Evolutionary conservation across 2,797 vertebrate genomes (phyloP), one percentile per base, ranked within the genome.

Genomic region (Labroides dimidiatus): DNA sequence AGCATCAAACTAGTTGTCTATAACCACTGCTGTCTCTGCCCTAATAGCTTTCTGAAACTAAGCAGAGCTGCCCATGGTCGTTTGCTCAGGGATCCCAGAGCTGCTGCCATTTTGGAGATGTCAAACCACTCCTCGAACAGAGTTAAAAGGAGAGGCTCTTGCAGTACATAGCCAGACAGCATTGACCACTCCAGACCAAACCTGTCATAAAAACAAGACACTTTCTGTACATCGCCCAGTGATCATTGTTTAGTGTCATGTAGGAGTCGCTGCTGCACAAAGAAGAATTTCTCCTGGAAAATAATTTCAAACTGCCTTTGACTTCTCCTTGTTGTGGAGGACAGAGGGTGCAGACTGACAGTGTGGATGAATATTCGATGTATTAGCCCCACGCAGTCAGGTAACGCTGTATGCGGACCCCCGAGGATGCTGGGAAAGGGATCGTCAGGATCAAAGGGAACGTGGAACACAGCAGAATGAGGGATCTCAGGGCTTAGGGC

Each of bases 391-490:
- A 88, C 14, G 64, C 86, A 84, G 87, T 63, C 88, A 89, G 82
- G 88, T 90, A 91, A 80, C 44, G 73, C 59, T 71, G 69, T 75
- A 75, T 47, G 33, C 23, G 61, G 89, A 91, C 89, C 89, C 89
- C 85, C 61, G 66, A 85, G 87, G 88, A 87, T 82, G 82, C 84
- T 84, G 82, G 84, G 82, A 91, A 91, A 87, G 74, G 87, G 79
- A 92, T 90, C 75, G 82, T 83, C 75, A 87, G 84, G 93, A 94
- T 94, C 93, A 94, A 94, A 94, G 92, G 81, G 78, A 85, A 84
- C 54, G 85, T 79, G 78, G 80, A 89, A 88, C 84, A 90, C 68
- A 79, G 84, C 89, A 88, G 89, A 91, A 92, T 71, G 84, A 90
- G 75, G 89, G 89, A 93, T 94, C 90, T 85, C 54, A 60, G 78